Evolutionary conservation across 2,888 invertebrate species (phyloP), one percentile per base, ranked within the genome.

Genomic region (Phaedon cochleariae): DNA sequence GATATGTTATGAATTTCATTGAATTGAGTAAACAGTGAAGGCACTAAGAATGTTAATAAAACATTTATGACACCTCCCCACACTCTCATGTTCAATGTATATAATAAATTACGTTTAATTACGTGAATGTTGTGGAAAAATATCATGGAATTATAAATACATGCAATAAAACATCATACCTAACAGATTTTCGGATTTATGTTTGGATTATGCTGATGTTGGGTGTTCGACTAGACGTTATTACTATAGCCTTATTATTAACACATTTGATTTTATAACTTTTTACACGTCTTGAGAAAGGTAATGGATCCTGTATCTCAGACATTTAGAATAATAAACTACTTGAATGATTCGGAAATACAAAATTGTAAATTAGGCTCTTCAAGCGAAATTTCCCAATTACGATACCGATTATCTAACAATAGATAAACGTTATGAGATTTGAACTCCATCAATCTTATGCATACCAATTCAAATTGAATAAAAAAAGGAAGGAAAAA

Each of bases 111-210:
- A 46, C 34, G 45, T 21, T 17, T 61, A 51, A 65, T 57, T 49
- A 61, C 51, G 46, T 58, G 57, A 51, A 55, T n/a, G n/a, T 51
- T 20, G 17, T 18, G 31, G 46, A 46, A 55, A 22, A 65, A 57
- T 21, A 64, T 20, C 31, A 21, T 51, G 22, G 37, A 55, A 48
- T 61, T 65, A 52, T 65, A 65, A 65, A 65, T 65, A 65, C 55
- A 55, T 52, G 34, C 41, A 29, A 51, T 51, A 60, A 57, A 45
- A 57, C 45, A 57, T 45, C 41, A 17, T 45, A 41, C 22, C 15
- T 21, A 26, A 26, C 55, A n/a, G 12, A 4, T 18, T 55, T 31
- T 21, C 20, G n/a, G 41, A 55, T 57, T 41, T 6, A 17, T 57
- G 57, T 45, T 45, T 57, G 45, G 3, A 57, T 57, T 20, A 22